Evolutionary conservation across 2,888 invertebrate species (phyloP).

Genomic region (Electrophaes corylata): DNA sequence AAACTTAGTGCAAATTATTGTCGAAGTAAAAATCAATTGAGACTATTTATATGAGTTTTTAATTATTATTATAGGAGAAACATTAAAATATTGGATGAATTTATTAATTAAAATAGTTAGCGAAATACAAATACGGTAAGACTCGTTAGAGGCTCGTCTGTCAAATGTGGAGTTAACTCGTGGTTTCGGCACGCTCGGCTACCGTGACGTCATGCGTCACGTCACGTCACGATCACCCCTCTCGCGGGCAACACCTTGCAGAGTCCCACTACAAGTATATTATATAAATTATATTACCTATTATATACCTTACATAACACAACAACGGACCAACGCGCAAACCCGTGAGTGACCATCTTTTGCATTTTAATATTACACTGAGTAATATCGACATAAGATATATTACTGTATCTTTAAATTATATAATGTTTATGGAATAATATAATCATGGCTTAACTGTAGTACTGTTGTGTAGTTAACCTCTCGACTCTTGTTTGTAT

Average conservation of each 20-base stretch:
- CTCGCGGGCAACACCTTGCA: conserved; percentile 30
- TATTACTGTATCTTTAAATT: conserved; percentile 74
- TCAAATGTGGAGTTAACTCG: conserved; percentile 63
- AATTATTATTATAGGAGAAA: conserved; percentile 83
- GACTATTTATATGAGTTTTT: conserved; percentile 84
- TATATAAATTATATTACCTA: background rate
- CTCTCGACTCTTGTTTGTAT: conserved; percentile 82
- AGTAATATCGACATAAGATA: conserved; percentile 74
- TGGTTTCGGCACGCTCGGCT: conserved; percentile 42
- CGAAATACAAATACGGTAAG: conserved; percentile 84
- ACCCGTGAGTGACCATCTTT: conserved; percentile 56
- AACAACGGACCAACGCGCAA: conserved; percentile 12
- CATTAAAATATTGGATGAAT: conserved; percentile 84
- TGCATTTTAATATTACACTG: conserved; percentile 71
- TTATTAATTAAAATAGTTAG: conserved; percentile 85
- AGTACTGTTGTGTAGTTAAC: conserved; percentile 83
- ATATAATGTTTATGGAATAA: conserved; percentile 76
- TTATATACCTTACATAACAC: conserved; percentile 2
- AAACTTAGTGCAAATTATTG: conserved; percentile 84
- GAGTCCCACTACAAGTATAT: conserved; percentile 5
- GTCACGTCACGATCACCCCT: conserved; percentile 23
- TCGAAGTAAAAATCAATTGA: conserved; percentile 79
- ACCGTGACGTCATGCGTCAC: conserved; percentile 27
- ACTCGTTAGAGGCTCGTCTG: conserved; percentile 81
- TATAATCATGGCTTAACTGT: conserved; percentile 83